phyloP scores from a whole-genome alignment of 2,888 invertebrate genomes.

The Dryococelus australis region DNA sequence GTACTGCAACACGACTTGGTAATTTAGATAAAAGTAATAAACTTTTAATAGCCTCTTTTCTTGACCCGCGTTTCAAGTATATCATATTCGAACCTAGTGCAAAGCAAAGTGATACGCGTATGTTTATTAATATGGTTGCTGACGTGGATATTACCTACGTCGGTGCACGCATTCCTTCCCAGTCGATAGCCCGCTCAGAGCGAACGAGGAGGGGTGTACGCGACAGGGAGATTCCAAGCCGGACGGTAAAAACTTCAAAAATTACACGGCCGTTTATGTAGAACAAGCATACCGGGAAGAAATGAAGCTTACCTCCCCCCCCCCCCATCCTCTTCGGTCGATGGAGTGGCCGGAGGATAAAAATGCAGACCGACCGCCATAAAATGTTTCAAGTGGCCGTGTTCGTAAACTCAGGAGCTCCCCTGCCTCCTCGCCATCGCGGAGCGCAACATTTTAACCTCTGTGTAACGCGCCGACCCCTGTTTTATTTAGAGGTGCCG shows the following conservation, averaged over 20 bases:
- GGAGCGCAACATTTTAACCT: not conserved
- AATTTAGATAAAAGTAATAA: too few species aligned
- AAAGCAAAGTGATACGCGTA: too few species aligned
- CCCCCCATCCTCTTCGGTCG: not conserved
- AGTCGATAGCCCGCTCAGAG: not conserved
- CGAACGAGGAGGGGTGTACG: not conserved
- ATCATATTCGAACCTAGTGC: too few species aligned
- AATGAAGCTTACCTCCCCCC: not conserved
- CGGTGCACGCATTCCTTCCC: too few species aligned
- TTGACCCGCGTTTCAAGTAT: too few species aligned
- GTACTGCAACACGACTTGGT: too few species aligned
- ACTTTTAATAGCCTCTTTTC: too few species aligned
- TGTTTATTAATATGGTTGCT: too few species aligned
- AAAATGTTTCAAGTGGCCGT: conserved; percentile 1
- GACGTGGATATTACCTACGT: too few species aligned
- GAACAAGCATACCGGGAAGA: not conserved
- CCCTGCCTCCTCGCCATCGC: not conserved
- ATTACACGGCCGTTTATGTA: conserved; percentile 16
- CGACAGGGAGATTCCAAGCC: not conserved
- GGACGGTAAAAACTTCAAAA: conserved; percentile 5
- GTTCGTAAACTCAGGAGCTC: not conserved
- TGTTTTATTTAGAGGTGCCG: not conserved
- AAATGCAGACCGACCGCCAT: not conserved
- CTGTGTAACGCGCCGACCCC: not conserved
- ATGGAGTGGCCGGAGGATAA: conserved; percentile 2